Conservation (phyloP, 2,888 invertebrate species). For the Thymelicus lineola region DNA sequence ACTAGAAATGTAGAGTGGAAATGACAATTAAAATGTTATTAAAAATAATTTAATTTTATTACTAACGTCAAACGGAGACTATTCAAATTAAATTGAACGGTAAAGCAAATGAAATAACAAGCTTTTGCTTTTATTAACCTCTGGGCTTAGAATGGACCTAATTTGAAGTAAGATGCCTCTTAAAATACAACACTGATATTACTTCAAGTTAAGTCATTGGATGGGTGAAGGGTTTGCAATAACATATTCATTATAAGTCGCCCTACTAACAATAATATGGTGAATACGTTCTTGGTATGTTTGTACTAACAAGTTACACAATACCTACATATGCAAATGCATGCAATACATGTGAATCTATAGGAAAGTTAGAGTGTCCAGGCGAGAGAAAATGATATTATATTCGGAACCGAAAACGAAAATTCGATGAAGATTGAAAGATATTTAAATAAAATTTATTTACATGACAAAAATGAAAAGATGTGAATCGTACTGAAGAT, state of each 20-base stretch:
- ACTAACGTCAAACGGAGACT: conserved; percentile 3
- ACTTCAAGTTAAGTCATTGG: background rate
- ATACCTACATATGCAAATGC: background rate
- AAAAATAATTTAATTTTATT: background rate
- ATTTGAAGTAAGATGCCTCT: background rate
- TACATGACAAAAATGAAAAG: too few relatives aligned
- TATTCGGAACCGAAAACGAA: background rate
- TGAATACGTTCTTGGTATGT: background rate
- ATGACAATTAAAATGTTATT: too few relatives aligned
- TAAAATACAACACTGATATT: background rate
- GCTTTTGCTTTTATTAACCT: conserved; percentile 10
- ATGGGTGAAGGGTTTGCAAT: background rate
- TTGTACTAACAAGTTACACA: background rate
- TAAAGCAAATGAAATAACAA: background rate
- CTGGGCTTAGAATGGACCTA: background rate
- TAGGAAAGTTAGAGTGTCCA: background rate
- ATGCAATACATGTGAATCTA: background rate
- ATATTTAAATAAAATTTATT: too few relatives aligned
- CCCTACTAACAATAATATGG: background rate
- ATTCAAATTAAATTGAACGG: background rate
- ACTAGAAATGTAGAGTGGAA: too few relatives aligned
- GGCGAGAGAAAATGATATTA: background rate
- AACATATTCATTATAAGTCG: conserved; percentile 2
- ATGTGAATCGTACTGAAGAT: background rate
- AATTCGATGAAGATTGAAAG: background rate